Evolutionary conservation across 2,113 vertebrate genomes (phyloP), one percentile per base, ranked within the genome.

Genomic region (Lophochroa leadbeateri): DNA sequence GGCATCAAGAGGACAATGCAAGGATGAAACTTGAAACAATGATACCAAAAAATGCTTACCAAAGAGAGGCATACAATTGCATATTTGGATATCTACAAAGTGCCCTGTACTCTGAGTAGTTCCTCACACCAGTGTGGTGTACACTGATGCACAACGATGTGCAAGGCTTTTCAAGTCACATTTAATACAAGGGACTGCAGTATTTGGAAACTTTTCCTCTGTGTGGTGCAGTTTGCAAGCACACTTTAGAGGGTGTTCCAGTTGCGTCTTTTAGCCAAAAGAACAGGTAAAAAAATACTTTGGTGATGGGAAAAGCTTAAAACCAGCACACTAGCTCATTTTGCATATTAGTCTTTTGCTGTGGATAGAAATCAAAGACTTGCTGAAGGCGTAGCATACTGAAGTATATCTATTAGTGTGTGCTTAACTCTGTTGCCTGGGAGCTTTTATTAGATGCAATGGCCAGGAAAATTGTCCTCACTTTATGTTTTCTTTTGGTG

Each of bases 391-490:
- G 29, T 41, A 47, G 53, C 33, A 13, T 65, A 27, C 63, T 81
- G 60, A 95, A 75, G 87, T 82, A 12, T 77, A 88, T 80, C 86
- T 94, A 44, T 94, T 89, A 96, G 81, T 37, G 11, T 91, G 47
- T 87, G 92, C 83, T 96, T 96, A 94, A 92, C 58, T 94, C 57
- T 94, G 29, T 93, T 97, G 64, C 92, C 60, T 96, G 41, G 68
- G 63, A 96, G 52, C 89, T 96, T 96, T 97, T 96, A 92, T 90
- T 90, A 96, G 97, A 97, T 93, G 57, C 74, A 90, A 23, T 35
- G 14, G 90, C 86, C 83, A 91, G 81, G 82, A 93, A 97, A 96
- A 97, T n/a, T 93, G 85, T 97, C 91, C 78, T 96, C n/a, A 47
- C 44, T 7, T 91, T 94, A 96, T 60, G 11, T 69, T 78, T 44